Conservation (phyloP, 2,113 vertebrate genomes). For the Dolichallabes microphthalmus region DNA sequence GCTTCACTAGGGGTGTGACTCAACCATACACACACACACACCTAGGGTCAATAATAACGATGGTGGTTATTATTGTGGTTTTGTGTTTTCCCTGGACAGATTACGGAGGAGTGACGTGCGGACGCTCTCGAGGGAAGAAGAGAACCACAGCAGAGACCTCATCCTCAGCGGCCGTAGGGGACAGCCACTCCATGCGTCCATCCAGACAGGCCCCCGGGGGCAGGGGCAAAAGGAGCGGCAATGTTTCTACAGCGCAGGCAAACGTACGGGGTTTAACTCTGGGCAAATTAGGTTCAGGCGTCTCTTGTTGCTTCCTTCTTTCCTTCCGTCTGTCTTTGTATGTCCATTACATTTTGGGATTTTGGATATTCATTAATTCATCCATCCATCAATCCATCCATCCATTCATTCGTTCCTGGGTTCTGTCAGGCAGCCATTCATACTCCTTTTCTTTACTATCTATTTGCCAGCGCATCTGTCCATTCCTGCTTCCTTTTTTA, state of each 20-base stretch:
- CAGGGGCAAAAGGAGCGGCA: conserved; percentile 68
- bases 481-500: not conserved
- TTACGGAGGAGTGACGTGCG: conserved; percentile 69
- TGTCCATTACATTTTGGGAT: too few relatives aligned
- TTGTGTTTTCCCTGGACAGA: conserved; percentile 59
- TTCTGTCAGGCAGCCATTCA: too few relatives aligned
- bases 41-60: not conserved
- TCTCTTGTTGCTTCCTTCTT: not conserved
- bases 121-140: conserved; percentile 80
- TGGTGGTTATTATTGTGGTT: not conserved
- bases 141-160: conserved; percentile 62
- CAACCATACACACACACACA: not conserved
- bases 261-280: not conserved
- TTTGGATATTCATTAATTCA: not conserved
- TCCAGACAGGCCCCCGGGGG: conserved; percentile 81
- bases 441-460: not conserved
- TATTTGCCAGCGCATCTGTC: not conserved
- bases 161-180: conserved; percentile 59
- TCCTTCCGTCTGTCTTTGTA: not conserved
- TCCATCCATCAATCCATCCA: not conserved
- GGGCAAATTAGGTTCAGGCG: not conserved
- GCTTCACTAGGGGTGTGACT: not conserved
- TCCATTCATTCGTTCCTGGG: not conserved
- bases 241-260: conserved; percentile 70
- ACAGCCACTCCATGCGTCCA: conserved; percentile 81